These are phyloP conservation scores for Monopis laevigella DNA, from an alignment of 2,888 invertebrate genomes.

Conservation along the genomic window DNA sequence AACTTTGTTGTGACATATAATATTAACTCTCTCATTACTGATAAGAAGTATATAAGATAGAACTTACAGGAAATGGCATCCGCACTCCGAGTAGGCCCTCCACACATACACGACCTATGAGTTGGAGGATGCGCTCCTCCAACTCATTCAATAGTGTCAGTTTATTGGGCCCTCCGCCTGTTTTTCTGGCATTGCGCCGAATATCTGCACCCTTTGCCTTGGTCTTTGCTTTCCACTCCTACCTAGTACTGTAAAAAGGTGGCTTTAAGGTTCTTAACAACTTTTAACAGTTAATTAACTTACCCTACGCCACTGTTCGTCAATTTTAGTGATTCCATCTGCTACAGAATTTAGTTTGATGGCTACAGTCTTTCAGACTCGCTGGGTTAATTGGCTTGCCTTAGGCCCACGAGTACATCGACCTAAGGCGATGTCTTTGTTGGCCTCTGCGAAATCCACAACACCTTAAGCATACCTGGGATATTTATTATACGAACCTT, in stretches of 20 bases:
- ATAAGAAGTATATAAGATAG: constrained; percentile 2
- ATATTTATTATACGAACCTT: too few species aligned
- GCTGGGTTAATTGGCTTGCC: background rate
- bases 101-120: constrained; percentile 15
- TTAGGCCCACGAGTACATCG: background rate
- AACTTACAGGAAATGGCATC: constrained; percentile 10
- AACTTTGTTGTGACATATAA: background rate
- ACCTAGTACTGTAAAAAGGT: constrained; percentile 14
- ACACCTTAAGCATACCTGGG: background rate
- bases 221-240: constrained; percentile 13
- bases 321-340: background rate
- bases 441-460: background rate
- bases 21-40: background rate
- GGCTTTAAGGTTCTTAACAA: constrained; percentile 1
- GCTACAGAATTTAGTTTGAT: background rate
- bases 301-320: background rate
- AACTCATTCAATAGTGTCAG: constrained; percentile 8
- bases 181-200: constrained; percentile 10
- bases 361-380: background rate
- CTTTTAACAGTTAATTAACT: background rate
- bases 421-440: background rate
- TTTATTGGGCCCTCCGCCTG: constrained; percentile 10
- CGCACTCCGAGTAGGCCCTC: constrained; percentile 12
- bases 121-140: constrained; percentile 13
- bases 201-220: constrained; percentile 14